A percentile compares a stretch with the other conserved stretches of the same genome.
Evolutionary conservation across 1,140 invertebrate genomes (phyloP).

Genomic region (Megathymus violae): DNA sequence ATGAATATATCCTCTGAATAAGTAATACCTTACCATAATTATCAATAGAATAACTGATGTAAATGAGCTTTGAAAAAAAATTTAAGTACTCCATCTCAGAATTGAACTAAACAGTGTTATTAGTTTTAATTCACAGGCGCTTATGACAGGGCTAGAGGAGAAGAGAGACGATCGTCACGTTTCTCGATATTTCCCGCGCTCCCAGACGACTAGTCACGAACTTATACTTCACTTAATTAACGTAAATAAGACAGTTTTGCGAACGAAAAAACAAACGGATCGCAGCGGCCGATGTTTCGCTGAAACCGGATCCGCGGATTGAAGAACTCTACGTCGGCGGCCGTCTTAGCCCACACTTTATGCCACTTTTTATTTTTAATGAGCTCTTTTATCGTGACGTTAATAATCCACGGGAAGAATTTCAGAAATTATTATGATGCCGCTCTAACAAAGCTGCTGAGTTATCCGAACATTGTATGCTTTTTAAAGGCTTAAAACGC

Average conservation of each 20-base stretch:
- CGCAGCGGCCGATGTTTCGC: conserved; percentile 59
- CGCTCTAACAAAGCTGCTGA: conserved; percentile 27
- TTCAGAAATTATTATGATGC: conserved; percentile 42
- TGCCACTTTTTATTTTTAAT: conserved; percentile 76
- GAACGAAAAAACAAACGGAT: conserved; percentile 68
- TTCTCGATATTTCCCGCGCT: conserved; percentile 52
- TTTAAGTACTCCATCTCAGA: not conserved
- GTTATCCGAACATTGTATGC: conserved; percentile 26
- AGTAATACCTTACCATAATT: not conserved
- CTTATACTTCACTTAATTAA: conserved; percentile 83
- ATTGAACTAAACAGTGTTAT: conserved; percentile 22
- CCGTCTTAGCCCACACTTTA: conserved; percentile 66
- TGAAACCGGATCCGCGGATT: conserved; percentile 66
- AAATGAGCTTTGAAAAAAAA: not conserved
- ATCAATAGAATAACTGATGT: conserved; percentile 10
- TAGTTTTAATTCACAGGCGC: conserved; percentile 28
- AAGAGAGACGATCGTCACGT: conserved; percentile 56
- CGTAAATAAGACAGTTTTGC: conserved; percentile 81
- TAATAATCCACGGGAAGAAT: conserved; percentile 45
- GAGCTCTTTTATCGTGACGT: conserved; percentile 62
- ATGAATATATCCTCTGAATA: too few species aligned
- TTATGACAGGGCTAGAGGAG: conserved; percentile 49
- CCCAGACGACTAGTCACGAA: conserved; percentile 79
- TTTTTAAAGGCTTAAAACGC: not conserved
- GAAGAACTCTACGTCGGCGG: conserved; percentile 49